These are phyloP conservation scores for Hofmannophila pseudospretella DNA, from an alignment of 2,888 invertebrate species.

Conservation along the genomic window DNA sequence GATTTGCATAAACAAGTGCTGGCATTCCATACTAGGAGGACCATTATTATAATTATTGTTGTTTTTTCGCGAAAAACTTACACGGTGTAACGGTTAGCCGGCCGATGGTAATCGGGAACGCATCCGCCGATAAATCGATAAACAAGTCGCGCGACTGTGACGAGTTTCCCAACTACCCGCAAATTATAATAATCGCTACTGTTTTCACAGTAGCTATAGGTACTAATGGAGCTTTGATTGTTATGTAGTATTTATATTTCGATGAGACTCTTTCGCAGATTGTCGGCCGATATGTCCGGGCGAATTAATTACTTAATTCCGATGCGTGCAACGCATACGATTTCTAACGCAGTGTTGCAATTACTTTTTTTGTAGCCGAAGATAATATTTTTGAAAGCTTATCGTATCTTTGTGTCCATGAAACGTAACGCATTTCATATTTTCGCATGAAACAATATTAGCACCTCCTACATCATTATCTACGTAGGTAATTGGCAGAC, in stretches of 20 bases:
- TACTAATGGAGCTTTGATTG: slow-evolving; percentile 52
- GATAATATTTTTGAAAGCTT: slow-evolving; percentile 67
- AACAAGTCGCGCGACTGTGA: slow-evolving; percentile 63
- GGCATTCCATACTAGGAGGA: slow-evolving; percentile 68
- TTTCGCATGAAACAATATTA: slow-evolving; percentile 47
- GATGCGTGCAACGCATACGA: slow-evolving; percentile 67
- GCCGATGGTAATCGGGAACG: slow-evolving; percentile 61
- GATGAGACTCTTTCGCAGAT: slow-evolving; percentile 48
- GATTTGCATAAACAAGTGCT: slow-evolving; percentile 69
- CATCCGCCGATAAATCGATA: slow-evolving; percentile 73
- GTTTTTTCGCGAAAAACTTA: slow-evolving; percentile 68
- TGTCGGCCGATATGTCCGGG: slow-evolving; percentile 58
- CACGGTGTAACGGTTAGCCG: slow-evolving; percentile 57
- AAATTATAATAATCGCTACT: slow-evolving; percentile 60
- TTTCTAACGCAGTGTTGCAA: slow-evolving; percentile 66
- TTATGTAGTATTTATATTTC: slow-evolving; percentile 17
- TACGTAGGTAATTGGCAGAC: background rate
- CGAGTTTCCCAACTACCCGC: slow-evolving; percentile 59
- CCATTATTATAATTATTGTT: slow-evolving; percentile 69
- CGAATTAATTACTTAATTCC: slow-evolving; percentile 72
- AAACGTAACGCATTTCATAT: slow-evolving; percentile 57
- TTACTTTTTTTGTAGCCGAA: slow-evolving; percentile 60
- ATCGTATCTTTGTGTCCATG: slow-evolving; percentile 53
- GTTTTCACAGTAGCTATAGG: slow-evolving; percentile 47
- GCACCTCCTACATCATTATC: slow-evolving; percentile 15